phyloP scores from a whole-genome alignment of 2,797 vertebrate genomes.

The Poeciliopsis paucimaculata region DNA sequence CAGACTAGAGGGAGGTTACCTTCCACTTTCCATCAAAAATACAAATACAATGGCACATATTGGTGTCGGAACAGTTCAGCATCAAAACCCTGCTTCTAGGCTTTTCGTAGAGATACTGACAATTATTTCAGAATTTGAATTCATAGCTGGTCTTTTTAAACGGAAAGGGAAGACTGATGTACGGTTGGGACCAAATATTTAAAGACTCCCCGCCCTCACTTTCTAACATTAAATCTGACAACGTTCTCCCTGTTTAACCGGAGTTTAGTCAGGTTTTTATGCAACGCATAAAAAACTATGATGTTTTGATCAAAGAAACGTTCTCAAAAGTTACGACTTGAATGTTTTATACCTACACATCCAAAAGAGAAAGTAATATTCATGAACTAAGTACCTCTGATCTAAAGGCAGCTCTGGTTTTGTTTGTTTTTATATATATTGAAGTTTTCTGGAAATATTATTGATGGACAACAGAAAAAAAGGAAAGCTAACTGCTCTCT shows the following conservation, averaged over 20 bases:
- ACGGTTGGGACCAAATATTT: not conserved
- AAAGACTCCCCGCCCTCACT: not conserved
- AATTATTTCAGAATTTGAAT: not conserved
- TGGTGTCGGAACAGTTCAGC: conserved; percentile 19
- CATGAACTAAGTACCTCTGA: not conserved
- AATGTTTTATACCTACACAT: not conserved
- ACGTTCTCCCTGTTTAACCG: not conserved
- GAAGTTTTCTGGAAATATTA: conserved; percentile 7
- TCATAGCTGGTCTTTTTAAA: not conserved
- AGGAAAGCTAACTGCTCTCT: not conserved
- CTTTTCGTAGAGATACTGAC: conserved; percentile 9
- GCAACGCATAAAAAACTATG: not conserved
- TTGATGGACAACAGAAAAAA: conserved; percentile 16
- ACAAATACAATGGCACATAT: conserved; percentile 28
- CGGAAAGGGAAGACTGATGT: not conserved
- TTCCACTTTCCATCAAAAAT: conserved; percentile 42
- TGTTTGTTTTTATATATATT: conserved; percentile 15
- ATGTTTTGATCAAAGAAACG: not conserved
- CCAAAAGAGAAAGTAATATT: not conserved
- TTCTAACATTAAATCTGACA: not conserved
- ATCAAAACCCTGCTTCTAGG: not conserved
- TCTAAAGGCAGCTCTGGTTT: not conserved
- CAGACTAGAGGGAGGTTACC: conserved; percentile 26
- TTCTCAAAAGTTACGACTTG: not conserved
- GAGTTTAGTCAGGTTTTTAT: not conserved